A percentile compares a stretch with the other conserved stretches of the same genome.
phyloP scores from a whole-genome alignment of 2,113 vertebrate species.

The Dinomys branickii region DNA sequence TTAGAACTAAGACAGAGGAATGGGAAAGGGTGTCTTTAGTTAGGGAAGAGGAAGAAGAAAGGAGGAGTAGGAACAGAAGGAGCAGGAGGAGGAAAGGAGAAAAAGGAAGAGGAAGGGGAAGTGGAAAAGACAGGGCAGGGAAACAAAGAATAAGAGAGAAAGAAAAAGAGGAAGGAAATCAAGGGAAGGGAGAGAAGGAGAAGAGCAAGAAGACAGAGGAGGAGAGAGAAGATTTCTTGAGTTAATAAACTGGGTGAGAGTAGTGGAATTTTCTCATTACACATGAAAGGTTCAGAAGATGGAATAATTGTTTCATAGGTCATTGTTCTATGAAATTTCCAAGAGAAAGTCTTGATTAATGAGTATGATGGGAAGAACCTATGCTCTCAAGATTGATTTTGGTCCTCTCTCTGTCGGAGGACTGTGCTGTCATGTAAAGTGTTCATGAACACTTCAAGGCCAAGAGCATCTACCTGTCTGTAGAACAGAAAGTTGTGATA shows the following conservation, averaged over 20 bases:
- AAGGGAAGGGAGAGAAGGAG: too few species aligned
- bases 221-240: background rate
- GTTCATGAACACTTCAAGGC: background rate
- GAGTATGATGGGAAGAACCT: background rate
- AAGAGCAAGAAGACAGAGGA: too few species aligned
- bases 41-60: background rate
- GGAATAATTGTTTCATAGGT: background rate
- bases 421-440: background rate
- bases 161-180: too few species aligned
- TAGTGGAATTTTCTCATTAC: background rate
- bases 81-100: too few species aligned
- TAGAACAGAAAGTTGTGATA: background rate
- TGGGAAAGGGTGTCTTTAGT: background rate
- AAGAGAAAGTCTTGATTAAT: background rate
- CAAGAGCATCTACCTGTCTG: background rate
- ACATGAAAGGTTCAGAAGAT: background rate
- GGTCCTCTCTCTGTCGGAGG: background rate
- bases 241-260: background rate
- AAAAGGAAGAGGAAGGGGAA: too few species aligned
- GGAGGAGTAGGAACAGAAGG: too few species aligned
- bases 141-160: too few species aligned
- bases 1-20: background rate
- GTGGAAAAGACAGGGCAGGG: too few species aligned
- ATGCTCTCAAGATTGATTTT: background rate
- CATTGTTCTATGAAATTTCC: background rate